Conservation (phyloP, 1,140 invertebrate genomes). For the Whitmania pigra region DNA sequence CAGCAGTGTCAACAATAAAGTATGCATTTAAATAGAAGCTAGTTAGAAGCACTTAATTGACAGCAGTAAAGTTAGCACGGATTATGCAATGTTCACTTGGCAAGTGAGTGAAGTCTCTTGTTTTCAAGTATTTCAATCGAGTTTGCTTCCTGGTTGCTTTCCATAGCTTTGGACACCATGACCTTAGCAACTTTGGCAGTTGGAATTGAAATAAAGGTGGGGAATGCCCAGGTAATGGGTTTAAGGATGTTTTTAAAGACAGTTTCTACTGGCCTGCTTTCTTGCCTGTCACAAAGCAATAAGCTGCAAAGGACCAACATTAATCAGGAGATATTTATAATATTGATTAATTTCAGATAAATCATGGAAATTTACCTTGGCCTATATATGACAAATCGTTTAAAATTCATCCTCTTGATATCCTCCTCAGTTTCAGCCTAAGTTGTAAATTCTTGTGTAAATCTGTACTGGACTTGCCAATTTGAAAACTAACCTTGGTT, state of each 20-base stretch:
- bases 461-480: too few species aligned
- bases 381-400: constrained; percentile 7
- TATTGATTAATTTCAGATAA: not conserved
- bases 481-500: constrained; percentile 34
- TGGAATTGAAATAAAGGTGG: constrained; percentile 9
- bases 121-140: constrained; percentile 14
- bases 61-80: not conserved
- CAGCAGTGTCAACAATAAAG: not conserved
- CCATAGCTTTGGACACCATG: constrained; percentile 13
- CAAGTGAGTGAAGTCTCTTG: constrained; percentile 7
- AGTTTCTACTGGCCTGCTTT: constrained; percentile 10
- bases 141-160: not conserved
- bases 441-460: not conserved
- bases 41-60: not conserved
- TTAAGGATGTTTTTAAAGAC: not conserved
- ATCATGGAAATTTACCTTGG: not conserved
- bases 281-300: constrained; percentile 2
- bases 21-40: too few species aligned
- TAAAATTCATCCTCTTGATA: not conserved
- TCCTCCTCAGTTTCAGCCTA: constrained; percentile 14
- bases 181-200: constrained; percentile 12
- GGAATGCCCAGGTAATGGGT: constrained; percentile 17
- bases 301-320: not conserved
- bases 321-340: not conserved
- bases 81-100: not conserved